Percentiles rank a stretch among this genome's conserved stretches.
Evolutionary conservation across 2,797 vertebrate genomes (phyloP).

Genomic region (Bovichtus variegatus): DNA sequence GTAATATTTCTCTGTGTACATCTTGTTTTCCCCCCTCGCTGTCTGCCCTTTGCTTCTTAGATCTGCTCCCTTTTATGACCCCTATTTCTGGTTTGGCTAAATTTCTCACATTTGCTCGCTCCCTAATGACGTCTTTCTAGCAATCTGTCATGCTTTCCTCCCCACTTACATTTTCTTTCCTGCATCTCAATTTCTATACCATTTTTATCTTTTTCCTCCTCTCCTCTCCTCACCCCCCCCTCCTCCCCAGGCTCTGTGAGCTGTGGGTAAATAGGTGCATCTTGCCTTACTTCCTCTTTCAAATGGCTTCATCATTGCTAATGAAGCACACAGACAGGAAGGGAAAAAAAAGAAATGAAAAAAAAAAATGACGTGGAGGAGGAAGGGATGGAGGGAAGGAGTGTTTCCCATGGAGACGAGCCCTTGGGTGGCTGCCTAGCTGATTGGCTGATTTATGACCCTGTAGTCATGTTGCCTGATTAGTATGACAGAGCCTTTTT

Average conservation of each 20-base stretch:
- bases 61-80: neutral
- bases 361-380: conserved; percentile 49
- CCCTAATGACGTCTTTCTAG: conserved; percentile 18
- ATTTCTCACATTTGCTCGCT: neutral
- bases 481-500: conserved; percentile 59
- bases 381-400: conserved; percentile 50
- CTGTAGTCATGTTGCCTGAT: conserved; percentile 61
- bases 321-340: conserved; percentile 66
- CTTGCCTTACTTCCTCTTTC: conserved; percentile 69
- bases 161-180: conserved; percentile 6
- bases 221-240: neutral
- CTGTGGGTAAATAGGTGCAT: conserved; percentile 62
- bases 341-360: neutral
- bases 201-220: conserved; percentile 23
- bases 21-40: neutral
- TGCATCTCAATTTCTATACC: conserved; percentile 22
- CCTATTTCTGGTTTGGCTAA: conserved; percentile 15
- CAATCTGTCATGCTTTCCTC: conserved; percentile 15
- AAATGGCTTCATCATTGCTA: conserved; percentile 77
- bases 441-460: conserved; percentile 76
- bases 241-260: conserved; percentile 42
- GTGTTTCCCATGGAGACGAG: conserved; percentile 71
- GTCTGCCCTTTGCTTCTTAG: neutral
- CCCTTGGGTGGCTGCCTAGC: conserved; percentile 49
- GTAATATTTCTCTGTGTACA: conserved; percentile 1